A percentile compares a stretch with the other conserved stretches of the same genome.
phyloP scores from a whole-genome alignment of 2,888 invertebrate genomes.

The Strigamia transsilvanica region DNA sequence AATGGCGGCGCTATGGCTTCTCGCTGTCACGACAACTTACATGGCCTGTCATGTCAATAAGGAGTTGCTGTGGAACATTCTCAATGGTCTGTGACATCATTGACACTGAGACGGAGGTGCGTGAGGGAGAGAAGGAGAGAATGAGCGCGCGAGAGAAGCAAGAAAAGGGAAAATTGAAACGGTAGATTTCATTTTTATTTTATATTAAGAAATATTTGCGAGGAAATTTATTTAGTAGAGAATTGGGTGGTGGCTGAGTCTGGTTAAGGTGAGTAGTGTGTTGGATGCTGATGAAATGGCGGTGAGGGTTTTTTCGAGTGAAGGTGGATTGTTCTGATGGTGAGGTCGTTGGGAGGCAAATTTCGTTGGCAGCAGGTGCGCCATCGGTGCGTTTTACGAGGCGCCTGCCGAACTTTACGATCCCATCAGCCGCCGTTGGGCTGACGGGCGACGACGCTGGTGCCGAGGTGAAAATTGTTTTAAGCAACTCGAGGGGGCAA shows the following conservation, averaged over 20 bases:
- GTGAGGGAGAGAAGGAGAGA: not conserved
- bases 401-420: constrained; percentile 51
- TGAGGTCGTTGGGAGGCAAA: constrained; percentile 51
- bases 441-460: constrained; percentile 50
- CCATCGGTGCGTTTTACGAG: constrained; percentile 50
- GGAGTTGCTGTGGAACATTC: constrained; percentile 42
- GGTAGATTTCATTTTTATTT: not conserved
- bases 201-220: not conserved
- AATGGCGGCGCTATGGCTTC: constrained; percentile 49
- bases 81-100: constrained; percentile 46
- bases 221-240: constrained; percentile 35
- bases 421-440: constrained; percentile 51
- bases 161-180: constrained; percentile 12
- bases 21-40: constrained; percentile 43
- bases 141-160: too few species aligned
- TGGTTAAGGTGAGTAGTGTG: constrained; percentile 45
- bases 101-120: constrained; percentile 35
- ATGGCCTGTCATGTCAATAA: constrained; percentile 42
- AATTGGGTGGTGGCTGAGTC: constrained; percentile 21
- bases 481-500: constrained; percentile 50
- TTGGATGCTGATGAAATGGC: constrained; percentile 50
- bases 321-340: constrained; percentile 32
- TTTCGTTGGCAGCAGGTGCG: constrained; percentile 52
- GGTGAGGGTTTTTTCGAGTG: constrained; percentile 20
- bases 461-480: constrained; percentile 53